phyloP scores from a whole-genome alignment of 2,113 vertebrate genomes.

The Pachyramphus minor region DNA sequence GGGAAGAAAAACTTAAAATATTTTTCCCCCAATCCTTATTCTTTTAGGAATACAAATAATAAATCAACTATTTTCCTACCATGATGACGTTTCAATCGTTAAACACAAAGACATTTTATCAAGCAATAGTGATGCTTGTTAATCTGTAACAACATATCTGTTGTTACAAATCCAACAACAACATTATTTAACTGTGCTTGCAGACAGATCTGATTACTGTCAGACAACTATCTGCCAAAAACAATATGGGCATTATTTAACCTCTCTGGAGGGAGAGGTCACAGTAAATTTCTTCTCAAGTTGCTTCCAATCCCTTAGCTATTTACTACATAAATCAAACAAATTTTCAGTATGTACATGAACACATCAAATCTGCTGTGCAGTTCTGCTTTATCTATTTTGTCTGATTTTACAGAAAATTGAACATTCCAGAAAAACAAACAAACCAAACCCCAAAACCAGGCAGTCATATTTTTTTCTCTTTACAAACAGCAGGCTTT shows the following conservation, averaged over 20 bases:
- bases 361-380: background rate
- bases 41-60: background rate
- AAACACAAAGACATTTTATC: background rate
- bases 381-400: background rate
- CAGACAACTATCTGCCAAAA: background rate
- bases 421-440: background rate
- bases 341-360: background rate
- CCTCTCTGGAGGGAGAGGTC: background rate
- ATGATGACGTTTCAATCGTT: background rate
- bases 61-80: background rate
- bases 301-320: background rate
- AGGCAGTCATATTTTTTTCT: background rate
- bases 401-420: background rate
- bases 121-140: background rate
- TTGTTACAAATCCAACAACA: background rate
- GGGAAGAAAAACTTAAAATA: background rate
- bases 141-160: background rate
- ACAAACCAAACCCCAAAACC: background rate
- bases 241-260: background rate
- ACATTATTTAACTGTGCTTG: background rate
- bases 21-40: background rate
- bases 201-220: background rate
- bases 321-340: background rate
- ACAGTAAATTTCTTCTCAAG: background rate
- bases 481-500: background rate